Percentiles rank a stretch among this genome's conserved stretches.
phyloP scores from a whole-genome alignment of 2,113 vertebrate species.

The Microcebus tavaratra region DNA sequence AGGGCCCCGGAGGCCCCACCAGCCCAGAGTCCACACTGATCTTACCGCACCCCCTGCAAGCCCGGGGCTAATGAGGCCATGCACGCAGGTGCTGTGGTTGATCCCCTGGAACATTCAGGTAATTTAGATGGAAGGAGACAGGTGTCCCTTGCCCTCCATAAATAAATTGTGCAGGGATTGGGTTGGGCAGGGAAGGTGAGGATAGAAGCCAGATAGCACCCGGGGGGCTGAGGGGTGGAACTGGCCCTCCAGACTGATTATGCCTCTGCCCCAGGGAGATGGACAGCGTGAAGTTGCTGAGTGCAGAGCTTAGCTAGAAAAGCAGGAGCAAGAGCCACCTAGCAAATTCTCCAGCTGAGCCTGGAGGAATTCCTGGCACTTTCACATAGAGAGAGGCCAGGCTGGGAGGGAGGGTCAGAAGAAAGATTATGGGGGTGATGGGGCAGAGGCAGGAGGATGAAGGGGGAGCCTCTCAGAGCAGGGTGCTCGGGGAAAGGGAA shows the following conservation, averaged over 20 bases:
- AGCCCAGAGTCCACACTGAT: neutral
- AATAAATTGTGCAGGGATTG: neutral
- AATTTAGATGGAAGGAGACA: constrained; percentile 50
- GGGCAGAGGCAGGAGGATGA: neutral
- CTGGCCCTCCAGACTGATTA: neutral
- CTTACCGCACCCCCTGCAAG: fast-evolving
- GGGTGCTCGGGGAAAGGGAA: too few relatives aligned
- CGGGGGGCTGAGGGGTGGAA: neutral
- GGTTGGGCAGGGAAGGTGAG: neutral
- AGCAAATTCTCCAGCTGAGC: neutral
- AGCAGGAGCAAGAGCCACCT: neutral
- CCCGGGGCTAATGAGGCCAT: neutral
- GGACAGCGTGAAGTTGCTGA: neutral
- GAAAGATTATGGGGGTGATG: fast-evolving
- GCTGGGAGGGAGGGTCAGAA: neutral
- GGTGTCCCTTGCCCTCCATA: neutral
- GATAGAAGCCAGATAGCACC: neutral
- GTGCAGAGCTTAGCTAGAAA: neutral
- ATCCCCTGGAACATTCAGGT: neutral
- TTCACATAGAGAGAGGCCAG: neutral
- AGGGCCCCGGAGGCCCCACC: neutral
- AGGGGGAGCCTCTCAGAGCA: fast-evolving
- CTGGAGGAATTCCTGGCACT: neutral
- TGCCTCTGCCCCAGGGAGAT: neutral
- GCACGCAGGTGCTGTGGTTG: neutral